Evolutionary conservation across 2,113 vertebrate species (phyloP).

Genomic region (Sphyrna mokarran): DNA sequence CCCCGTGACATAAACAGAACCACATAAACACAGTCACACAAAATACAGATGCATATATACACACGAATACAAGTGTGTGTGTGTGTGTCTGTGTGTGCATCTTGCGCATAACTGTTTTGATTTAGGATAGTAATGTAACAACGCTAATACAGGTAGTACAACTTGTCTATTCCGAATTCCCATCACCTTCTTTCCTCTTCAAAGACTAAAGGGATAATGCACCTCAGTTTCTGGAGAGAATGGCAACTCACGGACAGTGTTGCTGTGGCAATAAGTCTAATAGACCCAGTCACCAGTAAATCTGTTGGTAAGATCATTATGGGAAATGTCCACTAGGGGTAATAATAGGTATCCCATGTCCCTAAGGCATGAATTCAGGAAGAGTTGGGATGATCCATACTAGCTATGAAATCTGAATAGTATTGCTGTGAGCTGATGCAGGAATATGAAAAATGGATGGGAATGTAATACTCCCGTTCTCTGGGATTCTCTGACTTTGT

Average conservation of each 20-base stretch:
- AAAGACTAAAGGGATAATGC: neutral
- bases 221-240: neutral
- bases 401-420: neutral
- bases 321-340: neutral
- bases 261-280: neutral
- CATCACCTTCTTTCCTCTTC: neutral
- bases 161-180: neutral
- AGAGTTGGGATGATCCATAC: neutral
- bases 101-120: neutral
- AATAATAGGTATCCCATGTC: neutral
- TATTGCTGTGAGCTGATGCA: neutral
- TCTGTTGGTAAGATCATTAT: neutral
- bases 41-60: neutral
- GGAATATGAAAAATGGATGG: neutral
- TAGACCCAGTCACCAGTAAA: neutral
- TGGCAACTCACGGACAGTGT: neutral
- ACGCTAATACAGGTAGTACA: neutral
- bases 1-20: no score
- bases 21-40: neutral
- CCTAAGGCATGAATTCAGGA: neutral
- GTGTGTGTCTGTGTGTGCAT: neutral
- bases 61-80: no score
- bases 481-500: neutral
- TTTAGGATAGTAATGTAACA: neutral
- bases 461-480: neutral